Evolutionary conservation across 1,140 invertebrate genomes (phyloP).

Genomic region (Brachionus rotundiformis): DNA sequence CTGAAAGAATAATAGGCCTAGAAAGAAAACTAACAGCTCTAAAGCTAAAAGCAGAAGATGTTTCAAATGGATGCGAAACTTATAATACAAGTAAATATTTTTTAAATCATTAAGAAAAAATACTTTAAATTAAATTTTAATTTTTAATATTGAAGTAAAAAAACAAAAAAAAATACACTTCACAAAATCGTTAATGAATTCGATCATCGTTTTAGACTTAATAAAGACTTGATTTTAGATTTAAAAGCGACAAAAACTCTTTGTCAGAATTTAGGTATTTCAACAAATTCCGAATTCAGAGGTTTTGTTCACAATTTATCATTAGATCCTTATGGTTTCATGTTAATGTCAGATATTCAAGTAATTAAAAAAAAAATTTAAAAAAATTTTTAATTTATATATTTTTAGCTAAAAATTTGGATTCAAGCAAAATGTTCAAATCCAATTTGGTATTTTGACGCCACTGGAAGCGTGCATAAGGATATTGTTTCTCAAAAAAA

Average conservation of each 20-base stretch:
- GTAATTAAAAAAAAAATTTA: no score
- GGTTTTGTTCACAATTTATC: no score
- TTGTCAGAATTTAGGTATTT: no score
- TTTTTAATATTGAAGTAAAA: not conserved
- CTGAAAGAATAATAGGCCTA: not conserved
- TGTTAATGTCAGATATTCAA: no score
- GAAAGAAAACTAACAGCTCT: not conserved
- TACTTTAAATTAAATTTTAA: not conserved
- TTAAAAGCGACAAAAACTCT: no score
- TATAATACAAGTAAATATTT: not conserved
- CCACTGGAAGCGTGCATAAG: not conserved
- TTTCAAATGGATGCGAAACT: not conserved
- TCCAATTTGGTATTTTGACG: not conserved
- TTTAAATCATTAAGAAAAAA: not conserved
- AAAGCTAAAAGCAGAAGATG: not conserved
- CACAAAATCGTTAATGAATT: no score
- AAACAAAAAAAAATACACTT: not conserved
- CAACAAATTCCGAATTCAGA: no score
- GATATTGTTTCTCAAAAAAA: not conserved
- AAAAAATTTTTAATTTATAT: not conserved
- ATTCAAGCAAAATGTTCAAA: not conserved
- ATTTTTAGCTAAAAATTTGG: not conserved
- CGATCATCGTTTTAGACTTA: no score
- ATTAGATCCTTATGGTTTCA: no score
- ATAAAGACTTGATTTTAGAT: no score